Conservation (phyloP, 2,888 invertebrate species). For the Scelioninae gen. 1 region DNA sequence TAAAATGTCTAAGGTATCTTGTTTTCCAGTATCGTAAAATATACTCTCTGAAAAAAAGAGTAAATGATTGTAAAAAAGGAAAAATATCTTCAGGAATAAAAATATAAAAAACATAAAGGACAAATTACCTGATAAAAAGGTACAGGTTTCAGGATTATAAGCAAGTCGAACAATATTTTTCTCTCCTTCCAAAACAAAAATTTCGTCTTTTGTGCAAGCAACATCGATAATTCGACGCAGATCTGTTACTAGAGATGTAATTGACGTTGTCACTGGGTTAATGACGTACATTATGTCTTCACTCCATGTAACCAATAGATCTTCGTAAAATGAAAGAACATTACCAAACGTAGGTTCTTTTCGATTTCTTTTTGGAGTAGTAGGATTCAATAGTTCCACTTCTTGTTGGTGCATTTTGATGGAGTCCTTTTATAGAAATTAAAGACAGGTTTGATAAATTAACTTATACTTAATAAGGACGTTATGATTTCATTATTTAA, state of each 20-base stretch:
- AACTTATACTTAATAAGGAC: too few species aligned
- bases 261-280: conserved; percentile 87
- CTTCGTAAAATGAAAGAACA: conserved; percentile 88
- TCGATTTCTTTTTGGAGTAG: conserved; percentile 83
- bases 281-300: conserved; percentile 89
- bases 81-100: too few species aligned
- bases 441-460: too few species aligned
- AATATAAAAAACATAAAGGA: too few species aligned
- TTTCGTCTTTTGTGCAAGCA: conserved; percentile 86
- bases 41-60: conserved; percentile 68
- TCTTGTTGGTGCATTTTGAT: conserved; percentile 85
- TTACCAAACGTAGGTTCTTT: conserved; percentile 88
- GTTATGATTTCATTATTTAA: too few species aligned
- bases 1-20: conserved; percentile 65
- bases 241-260: conserved; percentile 80
- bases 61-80: too few species aligned
- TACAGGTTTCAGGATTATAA: conserved; percentile 88
- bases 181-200: conserved; percentile 91
- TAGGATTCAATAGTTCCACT: conserved; percentile 90
- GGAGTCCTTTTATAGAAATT: conserved; percentile 77
- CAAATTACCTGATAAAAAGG: conserved; percentile 74
- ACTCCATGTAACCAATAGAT: conserved; percentile 90
- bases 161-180: conserved; percentile 92
- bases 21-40: conserved; percentile 64
- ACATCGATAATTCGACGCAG: conserved; percentile 84